Conservation (phyloP, 2,888 invertebrate genomes). For the Diarsia dahlii region DNA sequence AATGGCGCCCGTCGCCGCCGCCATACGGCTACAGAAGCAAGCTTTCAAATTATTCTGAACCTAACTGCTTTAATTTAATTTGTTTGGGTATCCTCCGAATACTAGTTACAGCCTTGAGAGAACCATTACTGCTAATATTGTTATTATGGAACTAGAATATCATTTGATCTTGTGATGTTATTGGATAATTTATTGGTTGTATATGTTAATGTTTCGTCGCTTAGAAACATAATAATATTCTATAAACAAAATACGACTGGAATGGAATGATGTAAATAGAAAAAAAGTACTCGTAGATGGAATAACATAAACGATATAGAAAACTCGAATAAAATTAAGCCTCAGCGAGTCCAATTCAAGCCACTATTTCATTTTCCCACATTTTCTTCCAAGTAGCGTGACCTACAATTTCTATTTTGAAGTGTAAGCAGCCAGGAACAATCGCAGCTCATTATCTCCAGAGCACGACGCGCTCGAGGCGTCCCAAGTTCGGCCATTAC, state of each 20-base stretch:
- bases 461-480: slow-evolving; percentile 34
- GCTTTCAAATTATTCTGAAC: slow-evolving; percentile 41
- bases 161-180: slow-evolving; percentile 11
- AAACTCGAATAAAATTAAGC: neutral
- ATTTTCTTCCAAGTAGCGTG: neutral
- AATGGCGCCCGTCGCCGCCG: slow-evolving; percentile 1
- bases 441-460: slow-evolving; percentile 57
- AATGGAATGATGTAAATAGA: neutral
- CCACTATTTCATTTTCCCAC: neutral
- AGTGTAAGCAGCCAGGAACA: slow-evolving; percentile 38
- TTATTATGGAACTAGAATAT: slow-evolving; percentile 6
- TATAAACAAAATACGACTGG: neutral
- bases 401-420: slow-evolving; percentile 7
- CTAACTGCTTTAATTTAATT: slow-evolving; percentile 47
- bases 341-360: neutral
- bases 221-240: neutral
- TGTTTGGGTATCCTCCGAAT: slow-evolving; percentile 34
- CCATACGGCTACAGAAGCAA: slow-evolving; percentile 22
- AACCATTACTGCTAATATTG: slow-evolving; percentile 22
- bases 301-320: neutral
- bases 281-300: neutral
- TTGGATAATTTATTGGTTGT: neutral
- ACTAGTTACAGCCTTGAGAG: slow-evolving; percentile 17
- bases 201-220: neutral
- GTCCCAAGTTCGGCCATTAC: slow-evolving; percentile 60